Evolutionary conservation across 2,888 invertebrate genomes (phyloP), one percentile per base, ranked within the genome.

Genomic region (Synergus japonicus): DNA sequence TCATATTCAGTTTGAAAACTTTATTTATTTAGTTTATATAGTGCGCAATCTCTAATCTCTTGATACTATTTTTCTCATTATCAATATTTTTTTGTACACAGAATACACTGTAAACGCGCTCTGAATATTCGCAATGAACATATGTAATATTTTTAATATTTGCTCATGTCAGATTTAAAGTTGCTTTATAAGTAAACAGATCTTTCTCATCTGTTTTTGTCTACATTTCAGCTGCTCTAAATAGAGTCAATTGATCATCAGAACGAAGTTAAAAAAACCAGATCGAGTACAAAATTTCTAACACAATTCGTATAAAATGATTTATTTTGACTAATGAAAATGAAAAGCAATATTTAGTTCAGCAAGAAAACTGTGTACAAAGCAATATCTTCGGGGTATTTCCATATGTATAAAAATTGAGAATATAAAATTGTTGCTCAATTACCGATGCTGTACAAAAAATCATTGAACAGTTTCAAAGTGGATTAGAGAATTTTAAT

Each of bases 11-110:
- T 83, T 85, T 85, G 84, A 85, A 87, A 87, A 85, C 78, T 85
- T 86, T 89, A 90, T 89, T 89, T 89, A 89, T 90, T 87, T 84
- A 81, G 85, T 87, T 87, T 84, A 81, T 83, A 87, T 84, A 85
- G 84, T 82, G 83, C 82, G 85, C 84, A 87, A 77, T 80, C 82
- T 73, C 15, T 54, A 49, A 73, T 73, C 29, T 49, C 49, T 54
- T 54, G 37, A 37, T 73, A 73, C 37, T 54, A 37, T 54, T 73
- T n/a, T 49, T 73, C 73, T 15, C 15, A 69, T 29, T 69, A 37
- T 10, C 37, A 29, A 54, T 73, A 54, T 73, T 73, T 37, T 8
- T 73, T 73, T 73, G 73, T 54, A 73, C 73, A 73, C 73, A 73
- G 73, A 54, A 69, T 29, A 66, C 1, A 18, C 41, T 22, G 9